Conservation (phyloP, 2,888 invertebrate genomes). For the Pycnomerus fuliginosus region DNA sequence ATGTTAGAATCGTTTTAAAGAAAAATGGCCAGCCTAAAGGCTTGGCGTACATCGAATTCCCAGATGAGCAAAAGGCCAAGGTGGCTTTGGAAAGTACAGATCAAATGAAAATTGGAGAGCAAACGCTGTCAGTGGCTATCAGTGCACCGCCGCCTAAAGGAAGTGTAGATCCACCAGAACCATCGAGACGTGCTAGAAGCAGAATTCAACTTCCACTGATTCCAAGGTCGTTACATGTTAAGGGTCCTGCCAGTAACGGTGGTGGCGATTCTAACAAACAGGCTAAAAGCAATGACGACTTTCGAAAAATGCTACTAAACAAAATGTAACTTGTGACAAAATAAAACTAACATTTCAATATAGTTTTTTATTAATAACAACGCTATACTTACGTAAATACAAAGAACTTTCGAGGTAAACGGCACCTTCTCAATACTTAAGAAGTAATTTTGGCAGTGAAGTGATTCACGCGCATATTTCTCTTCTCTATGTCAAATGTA, state of each 20-base stretch:
- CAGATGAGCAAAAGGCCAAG: slow-evolving; percentile 67
- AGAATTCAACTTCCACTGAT: slow-evolving; percentile 45
- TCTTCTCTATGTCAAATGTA: too few species aligned
- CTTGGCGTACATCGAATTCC: slow-evolving; percentile 88
- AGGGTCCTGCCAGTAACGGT: slow-evolving; percentile 20
- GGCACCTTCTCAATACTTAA: slow-evolving; percentile 12
- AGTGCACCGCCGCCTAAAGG: slow-evolving; percentile 68
- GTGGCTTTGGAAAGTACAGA: slow-evolving; percentile 73
- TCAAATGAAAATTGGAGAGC: slow-evolving; percentile 66
- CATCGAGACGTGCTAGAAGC: slow-evolving; percentile 40
- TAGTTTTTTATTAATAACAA: slow-evolving; percentile 19
- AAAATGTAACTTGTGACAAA: too few species aligned
- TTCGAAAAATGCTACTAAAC: slow-evolving; percentile 56
- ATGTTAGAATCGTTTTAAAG: slow-evolving; percentile 81
- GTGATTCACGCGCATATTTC: slow-evolving; percentile 16
- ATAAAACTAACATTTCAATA: too few species aligned
- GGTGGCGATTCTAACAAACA: slow-evolving; percentile 3
- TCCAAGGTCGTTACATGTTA: slow-evolving; percentile 41
- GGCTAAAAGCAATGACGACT: slow-evolving; percentile 57
- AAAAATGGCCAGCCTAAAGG: slow-evolving; percentile 89
- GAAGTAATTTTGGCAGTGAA: slow-evolving; percentile 22
- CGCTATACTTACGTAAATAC: slow-evolving; percentile 17
- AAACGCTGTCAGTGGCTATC: slow-evolving; percentile 67
- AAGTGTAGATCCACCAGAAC: slow-evolving; percentile 42
- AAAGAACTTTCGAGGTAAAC: slow-evolving; percentile 15